phyloP scores from a whole-genome alignment of 1,140 invertebrate species.

The Euschistus heros region DNA sequence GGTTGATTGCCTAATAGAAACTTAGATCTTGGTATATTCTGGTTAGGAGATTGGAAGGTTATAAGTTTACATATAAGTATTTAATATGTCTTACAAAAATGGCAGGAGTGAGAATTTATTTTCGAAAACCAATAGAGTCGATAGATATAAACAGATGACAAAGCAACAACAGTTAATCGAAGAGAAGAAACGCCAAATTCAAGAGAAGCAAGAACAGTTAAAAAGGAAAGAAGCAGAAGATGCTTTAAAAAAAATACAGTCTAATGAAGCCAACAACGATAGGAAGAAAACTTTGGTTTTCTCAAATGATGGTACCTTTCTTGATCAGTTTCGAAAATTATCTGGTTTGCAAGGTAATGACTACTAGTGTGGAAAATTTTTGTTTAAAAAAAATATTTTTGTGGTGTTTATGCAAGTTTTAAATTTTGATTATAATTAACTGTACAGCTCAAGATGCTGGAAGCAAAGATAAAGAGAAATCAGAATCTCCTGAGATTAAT shows the following conservation, averaged over 20 bases:
- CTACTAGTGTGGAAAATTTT: no score
- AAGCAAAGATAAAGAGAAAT: no score
- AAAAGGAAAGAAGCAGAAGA: slow-evolving; percentile 44
- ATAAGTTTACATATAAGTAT: not conserved
- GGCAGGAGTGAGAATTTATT: slow-evolving; percentile 7
- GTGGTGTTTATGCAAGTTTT: no score
- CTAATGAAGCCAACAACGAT: not conserved
- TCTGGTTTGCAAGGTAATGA: slow-evolving; percentile 25
- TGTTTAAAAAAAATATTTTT: no score
- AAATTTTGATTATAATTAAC: no score
- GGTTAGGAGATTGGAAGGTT: no score
- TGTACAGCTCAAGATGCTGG: no score
- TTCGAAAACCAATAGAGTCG: slow-evolving; percentile 8
- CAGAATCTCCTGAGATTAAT: no score
- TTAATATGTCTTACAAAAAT: slow-evolving; percentile 13
- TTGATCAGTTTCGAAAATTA: slow-evolving; percentile 65
- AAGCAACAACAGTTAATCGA: slow-evolving; percentile 71
- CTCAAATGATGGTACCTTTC: slow-evolving; percentile 69
- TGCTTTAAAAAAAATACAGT: slow-evolving; percentile 16
- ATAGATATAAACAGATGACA: slow-evolving; percentile 51
- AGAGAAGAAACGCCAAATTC: slow-evolving; percentile 63
- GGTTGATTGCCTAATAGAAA: no score
- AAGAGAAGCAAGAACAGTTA: slow-evolving; percentile 45
- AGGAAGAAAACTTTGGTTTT: slow-evolving; percentile 38
- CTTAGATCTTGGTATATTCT: no score